Evolutionary conservation across 2,113 vertebrate genomes (phyloP).

Genomic region (Chlamydotis undulata): DNA sequence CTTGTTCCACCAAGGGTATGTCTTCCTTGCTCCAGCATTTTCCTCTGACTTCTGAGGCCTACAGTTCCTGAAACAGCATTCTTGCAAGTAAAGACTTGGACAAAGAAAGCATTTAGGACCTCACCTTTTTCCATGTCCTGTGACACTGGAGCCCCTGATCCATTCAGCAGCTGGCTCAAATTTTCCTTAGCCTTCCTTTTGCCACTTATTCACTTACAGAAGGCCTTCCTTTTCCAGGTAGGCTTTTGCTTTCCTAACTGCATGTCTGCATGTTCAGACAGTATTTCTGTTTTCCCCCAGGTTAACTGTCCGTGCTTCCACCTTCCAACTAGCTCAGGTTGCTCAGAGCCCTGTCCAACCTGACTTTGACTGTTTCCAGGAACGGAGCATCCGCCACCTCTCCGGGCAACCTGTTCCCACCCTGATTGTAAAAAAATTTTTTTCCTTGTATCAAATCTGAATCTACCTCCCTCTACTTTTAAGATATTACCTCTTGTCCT

Average conservation of each 20-base stretch:
- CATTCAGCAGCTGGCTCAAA: background rate
- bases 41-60: no score
- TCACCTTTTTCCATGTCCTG: background rate
- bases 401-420: no score
- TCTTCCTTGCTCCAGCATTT: background rate
- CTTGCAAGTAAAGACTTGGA: background rate
- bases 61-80: background rate
- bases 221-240: background rate
- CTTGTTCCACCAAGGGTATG: background rate
- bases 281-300: background rate
- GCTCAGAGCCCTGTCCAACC: no score
- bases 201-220: background rate
- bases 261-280: background rate
- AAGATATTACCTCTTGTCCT: no score
- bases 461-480: no score
- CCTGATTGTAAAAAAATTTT: no score
- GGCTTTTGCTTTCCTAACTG: background rate
- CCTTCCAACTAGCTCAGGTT: background rate
- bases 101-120: background rate
- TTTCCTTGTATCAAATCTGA: no score
- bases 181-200: background rate
- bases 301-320: background rate
- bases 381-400: no score
- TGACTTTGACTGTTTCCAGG: no score
- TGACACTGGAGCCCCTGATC: background rate